Percentiles rank a stretch among this genome's conserved stretches.
phyloP scores from a whole-genome alignment of 2,113 vertebrate species.

The Hydropotes inermis region DNA sequence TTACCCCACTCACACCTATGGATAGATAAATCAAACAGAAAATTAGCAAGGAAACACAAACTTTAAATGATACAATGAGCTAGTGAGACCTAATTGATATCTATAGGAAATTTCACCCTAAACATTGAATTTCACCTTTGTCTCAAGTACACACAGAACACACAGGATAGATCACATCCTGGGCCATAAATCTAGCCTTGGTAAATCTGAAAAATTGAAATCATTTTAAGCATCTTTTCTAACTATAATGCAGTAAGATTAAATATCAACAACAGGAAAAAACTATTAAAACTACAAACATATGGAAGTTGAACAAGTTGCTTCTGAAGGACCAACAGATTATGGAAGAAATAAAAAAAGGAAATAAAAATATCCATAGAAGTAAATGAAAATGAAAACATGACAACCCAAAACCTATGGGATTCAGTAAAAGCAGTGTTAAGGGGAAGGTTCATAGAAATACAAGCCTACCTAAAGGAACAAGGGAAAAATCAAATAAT shows the following conservation, averaged over 20 bases:
- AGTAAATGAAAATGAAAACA: neutral
- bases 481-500: neutral
- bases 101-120: neutral
- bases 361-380: neutral
- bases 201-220: neutral
- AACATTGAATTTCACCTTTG: neutral
- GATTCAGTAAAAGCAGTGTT: neutral
- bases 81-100: no score
- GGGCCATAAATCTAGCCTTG: neutral
- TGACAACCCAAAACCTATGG: neutral
- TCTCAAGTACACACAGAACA: neutral
- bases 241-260: neutral
- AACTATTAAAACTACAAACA: neutral
- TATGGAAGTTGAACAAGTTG: neutral
- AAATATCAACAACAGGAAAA: neutral
- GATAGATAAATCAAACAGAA: neutral
- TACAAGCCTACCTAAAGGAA: neutral
- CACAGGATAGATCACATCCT: neutral
- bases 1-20: neutral
- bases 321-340: neutral
- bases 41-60: neutral
- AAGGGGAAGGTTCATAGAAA: neutral
- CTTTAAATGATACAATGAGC: neutral
- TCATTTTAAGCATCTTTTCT: neutral
- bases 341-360: neutral